A percentile compares a stretch with the other conserved stretches of the same genome.
phyloP scores from a whole-genome alignment of 2,888 invertebrate species.

The Epistrophe grossulariae region DNA sequence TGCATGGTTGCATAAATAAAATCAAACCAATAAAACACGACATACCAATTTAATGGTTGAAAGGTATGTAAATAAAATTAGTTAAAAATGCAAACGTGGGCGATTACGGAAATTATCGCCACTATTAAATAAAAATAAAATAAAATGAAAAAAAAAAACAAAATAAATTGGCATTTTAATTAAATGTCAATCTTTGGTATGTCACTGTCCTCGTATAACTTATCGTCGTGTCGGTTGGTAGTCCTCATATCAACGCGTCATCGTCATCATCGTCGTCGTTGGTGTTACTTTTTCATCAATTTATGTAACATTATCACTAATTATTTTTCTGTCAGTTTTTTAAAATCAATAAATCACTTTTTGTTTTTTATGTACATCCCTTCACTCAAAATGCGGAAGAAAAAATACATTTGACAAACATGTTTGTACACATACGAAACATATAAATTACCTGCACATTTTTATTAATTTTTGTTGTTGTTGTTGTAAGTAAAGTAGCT shows the following conservation, averaged over 20 bases:
- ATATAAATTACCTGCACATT: not conserved
- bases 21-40: slow-evolving; percentile 15
- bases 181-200: slow-evolving; percentile 22
- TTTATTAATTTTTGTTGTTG: not conserved
- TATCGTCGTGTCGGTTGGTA: not conserved
- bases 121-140: not conserved
- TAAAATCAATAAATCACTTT: slow-evolving; percentile 49
- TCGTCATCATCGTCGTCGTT: not conserved
- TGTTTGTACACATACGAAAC: not conserved
- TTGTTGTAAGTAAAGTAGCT: not conserved
- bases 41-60: not conserved
- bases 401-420: slow-evolving; percentile 21
- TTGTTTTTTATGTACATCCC: not conserved
- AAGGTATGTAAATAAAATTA: not conserved
- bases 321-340: slow-evolving; percentile 35
- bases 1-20: not conserved
- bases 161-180: slow-evolving; percentile 31
- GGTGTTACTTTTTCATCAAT: slow-evolving; percentile 11
- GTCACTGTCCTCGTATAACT: not conserved
- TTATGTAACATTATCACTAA: slow-evolving; percentile 33
- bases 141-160: not conserved
- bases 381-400: slow-evolving; percentile 47
- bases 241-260: not conserved
- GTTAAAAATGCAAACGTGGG: slow-evolving; percentile 5
- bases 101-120: slow-evolving; percentile 31